Evolutionary conservation across 92 coral and sea anemone species (phyloP).

Genomic region (Desmophyllum pertusum): DNA sequence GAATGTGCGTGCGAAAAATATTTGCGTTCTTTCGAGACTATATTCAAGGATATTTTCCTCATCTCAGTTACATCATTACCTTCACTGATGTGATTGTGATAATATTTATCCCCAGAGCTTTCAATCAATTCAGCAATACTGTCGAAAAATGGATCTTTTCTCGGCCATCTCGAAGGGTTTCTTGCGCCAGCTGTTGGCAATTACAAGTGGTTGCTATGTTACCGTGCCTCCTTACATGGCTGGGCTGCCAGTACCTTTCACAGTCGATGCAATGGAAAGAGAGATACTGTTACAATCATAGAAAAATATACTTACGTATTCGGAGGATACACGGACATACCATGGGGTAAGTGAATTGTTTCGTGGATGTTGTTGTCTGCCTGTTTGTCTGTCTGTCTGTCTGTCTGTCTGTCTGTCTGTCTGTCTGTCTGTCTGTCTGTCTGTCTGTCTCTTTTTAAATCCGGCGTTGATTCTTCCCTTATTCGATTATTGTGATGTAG

Average conservation of each 20-base stretch:
- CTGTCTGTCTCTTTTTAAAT: neutral
- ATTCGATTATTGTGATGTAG: too few species aligned
- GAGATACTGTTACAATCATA: neutral
- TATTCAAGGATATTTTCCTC: too few species aligned
- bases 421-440: neutral
- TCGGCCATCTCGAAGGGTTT: neutral
- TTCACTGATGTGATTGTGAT: too few species aligned
- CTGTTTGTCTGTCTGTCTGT: neutral
- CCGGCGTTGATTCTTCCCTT: too few species aligned
- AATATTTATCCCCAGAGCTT: neutral
- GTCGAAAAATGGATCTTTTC: neutral
- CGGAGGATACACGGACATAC: constrained; percentile 19
- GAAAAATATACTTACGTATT: neutral
- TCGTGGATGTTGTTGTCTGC: neutral
- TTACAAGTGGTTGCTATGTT: constrained; percentile 8
- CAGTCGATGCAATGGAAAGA: neutral
- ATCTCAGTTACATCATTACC: too few species aligned
- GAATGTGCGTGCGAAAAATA: too few species aligned
- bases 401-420: neutral
- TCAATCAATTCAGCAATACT: neutral
- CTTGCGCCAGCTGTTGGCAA: constrained; percentile 2
- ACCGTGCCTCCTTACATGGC: constrained; percentile 13
- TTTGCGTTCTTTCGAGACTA: too few species aligned
- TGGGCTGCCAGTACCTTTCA: constrained; percentile 4
- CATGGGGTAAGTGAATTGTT: constrained; percentile 6